Evolutionary conservation across 1,140 invertebrate species (phyloP).

Genomic region (Drosophila lacteicornis): DNA sequence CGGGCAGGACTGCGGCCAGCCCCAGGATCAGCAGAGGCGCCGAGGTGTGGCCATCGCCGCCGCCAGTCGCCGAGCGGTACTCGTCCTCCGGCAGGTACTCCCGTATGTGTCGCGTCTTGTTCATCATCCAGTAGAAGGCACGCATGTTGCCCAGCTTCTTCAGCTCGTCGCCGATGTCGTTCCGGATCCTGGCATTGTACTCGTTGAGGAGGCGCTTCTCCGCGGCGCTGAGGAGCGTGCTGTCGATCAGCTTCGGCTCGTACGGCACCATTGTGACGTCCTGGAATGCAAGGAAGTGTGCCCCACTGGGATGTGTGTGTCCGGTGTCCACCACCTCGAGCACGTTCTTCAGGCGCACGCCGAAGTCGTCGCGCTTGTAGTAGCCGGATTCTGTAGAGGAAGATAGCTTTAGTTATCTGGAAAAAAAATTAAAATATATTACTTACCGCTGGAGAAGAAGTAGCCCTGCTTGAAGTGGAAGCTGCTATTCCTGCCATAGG

Average conservation of each 20-base stretch:
- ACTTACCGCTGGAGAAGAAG: conserved; percentile 93
- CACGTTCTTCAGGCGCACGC: conserved; percentile 96
- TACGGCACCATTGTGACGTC: conserved; percentile 96
- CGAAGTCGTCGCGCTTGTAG: conserved; percentile 94
- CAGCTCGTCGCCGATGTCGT: conserved; percentile 89
- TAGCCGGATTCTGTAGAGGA: conserved; percentile 89
- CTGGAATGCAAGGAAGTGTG: conserved; percentile 90
- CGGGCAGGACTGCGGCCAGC: conserved; percentile 27
- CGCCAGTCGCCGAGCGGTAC: conserved; percentile 67
- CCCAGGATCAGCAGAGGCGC: conserved; percentile 8
- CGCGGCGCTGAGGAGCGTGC: conserved; percentile 89
- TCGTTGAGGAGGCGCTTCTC: conserved; percentile 92
- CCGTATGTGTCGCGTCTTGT: conserved; percentile 89
- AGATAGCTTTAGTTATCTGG: not conserved
- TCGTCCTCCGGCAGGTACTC: conserved; percentile 85
- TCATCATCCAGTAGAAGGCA: conserved; percentile 92
- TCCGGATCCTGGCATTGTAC: conserved; percentile 90
- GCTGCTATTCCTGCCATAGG: conserved; percentile 86
- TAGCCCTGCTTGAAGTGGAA: conserved; percentile 91
- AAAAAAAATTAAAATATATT: not conserved
- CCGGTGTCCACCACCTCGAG: conserved; percentile 91
- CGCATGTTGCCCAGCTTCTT: conserved; percentile 88
- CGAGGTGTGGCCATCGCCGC: conserved; percentile 7
- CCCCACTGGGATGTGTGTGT: conserved; percentile 84
- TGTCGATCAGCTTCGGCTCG: conserved; percentile 95